Evolutionary conservation across 1,140 invertebrate genomes (phyloP).

Genomic region (Vanessa atalanta): DNA sequence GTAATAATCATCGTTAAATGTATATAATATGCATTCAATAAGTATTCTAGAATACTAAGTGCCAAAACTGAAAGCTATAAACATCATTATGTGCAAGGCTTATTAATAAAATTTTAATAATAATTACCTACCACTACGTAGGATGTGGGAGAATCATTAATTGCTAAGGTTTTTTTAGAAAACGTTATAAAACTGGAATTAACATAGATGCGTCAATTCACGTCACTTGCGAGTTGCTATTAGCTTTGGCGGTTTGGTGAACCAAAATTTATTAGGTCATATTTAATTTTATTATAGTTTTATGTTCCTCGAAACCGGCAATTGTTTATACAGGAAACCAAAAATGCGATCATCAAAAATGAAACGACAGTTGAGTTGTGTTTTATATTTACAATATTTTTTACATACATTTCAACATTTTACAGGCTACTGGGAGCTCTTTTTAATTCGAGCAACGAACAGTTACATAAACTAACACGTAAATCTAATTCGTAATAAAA

Average conservation of each 20-base stretch:
- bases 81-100: no score
- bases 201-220: constrained; percentile 23
- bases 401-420: constrained; percentile 80
- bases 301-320: constrained; percentile 42
- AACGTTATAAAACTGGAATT: constrained; percentile 25
- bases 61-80: no score
- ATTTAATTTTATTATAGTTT: constrained; percentile 53
- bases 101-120: not conserved
- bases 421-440: constrained; percentile 79
- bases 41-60: no score
- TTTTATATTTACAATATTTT: constrained; percentile 79
- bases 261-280: constrained; percentile 50
- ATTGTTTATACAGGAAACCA: constrained; percentile 56
- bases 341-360: constrained; percentile 58
- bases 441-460: constrained; percentile 81
- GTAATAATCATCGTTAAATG: no score
- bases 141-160: not conserved
- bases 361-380: constrained; percentile 72
- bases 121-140: not conserved
- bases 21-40: no score
- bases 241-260: constrained; percentile 30
- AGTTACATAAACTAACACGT: constrained; percentile 81
- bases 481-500: constrained; percentile 79
- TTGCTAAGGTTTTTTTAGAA: not conserved
- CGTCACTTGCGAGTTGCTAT: constrained; percentile 30